These are phyloP conservation scores for Patella caerulea DNA, from an alignment of 2,888 invertebrate species.

Conservation along the genomic window DNA sequence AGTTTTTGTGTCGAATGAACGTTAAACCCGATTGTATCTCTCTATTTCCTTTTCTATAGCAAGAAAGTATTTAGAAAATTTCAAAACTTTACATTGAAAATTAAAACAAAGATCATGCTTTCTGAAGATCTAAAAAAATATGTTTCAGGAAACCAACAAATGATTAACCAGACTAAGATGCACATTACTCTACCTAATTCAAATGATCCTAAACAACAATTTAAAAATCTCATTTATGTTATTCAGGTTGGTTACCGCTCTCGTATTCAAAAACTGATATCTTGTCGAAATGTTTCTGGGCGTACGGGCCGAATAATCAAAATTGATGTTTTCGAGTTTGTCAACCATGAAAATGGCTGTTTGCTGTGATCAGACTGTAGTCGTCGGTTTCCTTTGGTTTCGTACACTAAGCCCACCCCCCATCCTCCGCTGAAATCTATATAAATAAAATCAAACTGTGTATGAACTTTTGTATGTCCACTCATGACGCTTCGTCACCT, in stretches of 20 bases:
- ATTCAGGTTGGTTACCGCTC: constrained; percentile 82
- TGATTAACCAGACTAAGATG: constrained; percentile 47
- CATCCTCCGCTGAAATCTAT: not conserved
- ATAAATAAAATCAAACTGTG: too few species aligned
- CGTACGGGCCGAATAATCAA: not conserved
- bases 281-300: not conserved
- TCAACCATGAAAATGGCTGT: too few species aligned
- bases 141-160: constrained; percentile 34
- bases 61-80: too few species aligned
- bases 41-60: too few species aligned
- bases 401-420: not conserved
- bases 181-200: constrained; percentile 78
- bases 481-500: too few species aligned
- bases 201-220: constrained; percentile 70
- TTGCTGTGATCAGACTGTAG: not conserved
- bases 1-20: too few species aligned
- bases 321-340: too few species aligned
- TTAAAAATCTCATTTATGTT: constrained; percentile 83
- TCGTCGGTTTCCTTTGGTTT: not conserved
- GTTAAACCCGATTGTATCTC: too few species aligned
- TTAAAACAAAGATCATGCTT: too few species aligned
- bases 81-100: too few species aligned
- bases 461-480: too few species aligned
- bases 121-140: too few species aligned
- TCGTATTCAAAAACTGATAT: not conserved